Percentiles rank a stretch among this genome's conserved stretches.
These are phyloP conservation scores for Ramphastos sulfuratus DNA, from an alignment of 2,113 vertebrate species.

Conservation along the genomic window DNA sequence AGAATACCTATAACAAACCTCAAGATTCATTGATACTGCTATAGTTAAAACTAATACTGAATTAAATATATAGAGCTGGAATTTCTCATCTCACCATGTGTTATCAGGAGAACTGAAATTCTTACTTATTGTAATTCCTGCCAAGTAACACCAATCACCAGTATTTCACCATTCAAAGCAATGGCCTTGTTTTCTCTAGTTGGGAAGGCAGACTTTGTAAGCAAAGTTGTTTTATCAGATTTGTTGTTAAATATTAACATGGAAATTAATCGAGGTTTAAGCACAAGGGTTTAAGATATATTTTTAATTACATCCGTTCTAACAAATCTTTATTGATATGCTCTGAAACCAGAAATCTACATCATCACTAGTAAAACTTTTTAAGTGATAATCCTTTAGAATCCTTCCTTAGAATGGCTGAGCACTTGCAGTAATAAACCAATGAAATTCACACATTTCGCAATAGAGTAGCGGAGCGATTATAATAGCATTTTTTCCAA, in stretches of 20 bases:
- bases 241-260: slow-evolving; percentile 47
- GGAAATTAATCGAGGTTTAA: slow-evolving; percentile 61
- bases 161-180: not conserved
- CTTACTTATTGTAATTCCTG: not conserved
- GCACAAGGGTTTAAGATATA: slow-evolving; percentile 35
- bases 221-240: not conserved
- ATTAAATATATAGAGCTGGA: not conserved
- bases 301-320: slow-evolving; percentile 53
- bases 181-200: not conserved
- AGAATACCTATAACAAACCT: not conserved
- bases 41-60: not conserved
- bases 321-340: slow-evolving; percentile 65
- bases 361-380: slow-evolving; percentile 50
- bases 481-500: slow-evolving; percentile 70
- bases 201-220: not conserved
- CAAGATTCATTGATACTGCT: not conserved
- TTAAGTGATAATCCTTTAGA: slow-evolving; percentile 68
- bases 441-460: slow-evolving; percentile 69
- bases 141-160: not conserved
- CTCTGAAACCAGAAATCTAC: slow-evolving; percentile 66
- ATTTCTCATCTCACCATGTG: not conserved
- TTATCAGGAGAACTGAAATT: not conserved
- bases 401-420: slow-evolving; percentile 51
- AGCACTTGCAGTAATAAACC: slow-evolving; percentile 63
- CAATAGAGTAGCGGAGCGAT: slow-evolving; percentile 39